These are phyloP conservation scores for Acarapis woodi DNA, from an alignment of 1,140 invertebrate genomes.

Conservation along the genomic window DNA sequence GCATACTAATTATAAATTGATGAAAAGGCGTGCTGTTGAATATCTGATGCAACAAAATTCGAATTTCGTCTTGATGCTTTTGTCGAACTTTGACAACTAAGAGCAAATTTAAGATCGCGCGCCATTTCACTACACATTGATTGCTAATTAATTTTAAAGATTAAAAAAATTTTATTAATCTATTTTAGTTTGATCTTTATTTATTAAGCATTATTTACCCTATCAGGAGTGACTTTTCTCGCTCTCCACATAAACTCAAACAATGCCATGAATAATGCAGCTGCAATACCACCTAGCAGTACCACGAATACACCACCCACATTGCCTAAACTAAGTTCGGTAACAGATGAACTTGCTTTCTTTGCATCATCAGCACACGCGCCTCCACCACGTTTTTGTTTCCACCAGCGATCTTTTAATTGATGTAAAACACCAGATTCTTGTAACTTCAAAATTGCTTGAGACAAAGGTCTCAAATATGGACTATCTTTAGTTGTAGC, in stretches of 20 bases:
- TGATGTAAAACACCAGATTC: conserved; percentile 18
- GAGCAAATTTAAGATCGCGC: conserved; percentile 14
- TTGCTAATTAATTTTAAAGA: conserved; percentile 9
- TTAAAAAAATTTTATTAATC: background rate
- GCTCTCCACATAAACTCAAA: conserved; percentile 13
- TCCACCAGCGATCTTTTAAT: conserved; percentile 19
- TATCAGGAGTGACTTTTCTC: conserved; percentile 4
- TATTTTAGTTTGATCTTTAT: background rate
- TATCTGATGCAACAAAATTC: background rate
- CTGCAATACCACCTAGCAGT: conserved; percentile 19
- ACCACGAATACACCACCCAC: conserved; percentile 25
- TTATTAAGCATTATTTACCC: background rate
- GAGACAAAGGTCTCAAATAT: conserved; percentile 14
- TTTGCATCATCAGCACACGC: conserved; percentile 12
- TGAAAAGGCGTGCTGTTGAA: background rate
- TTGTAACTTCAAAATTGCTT: conserved; percentile 19
- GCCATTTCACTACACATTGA: conserved; percentile 15
- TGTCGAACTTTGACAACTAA: conserved; percentile 15
- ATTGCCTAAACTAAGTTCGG: conserved; percentile 13
- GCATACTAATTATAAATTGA: no score
- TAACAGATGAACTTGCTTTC: conserved; percentile 10
- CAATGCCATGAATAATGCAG: conserved; percentile 14
- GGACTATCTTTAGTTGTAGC: conserved; percentile 14
- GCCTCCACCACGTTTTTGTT: conserved; percentile 14
- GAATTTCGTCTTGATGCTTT: conserved; percentile 9